Base-by-base conservation (phyloP, 2,888 invertebrate species). In the Drosophila antonietae region DNA sequence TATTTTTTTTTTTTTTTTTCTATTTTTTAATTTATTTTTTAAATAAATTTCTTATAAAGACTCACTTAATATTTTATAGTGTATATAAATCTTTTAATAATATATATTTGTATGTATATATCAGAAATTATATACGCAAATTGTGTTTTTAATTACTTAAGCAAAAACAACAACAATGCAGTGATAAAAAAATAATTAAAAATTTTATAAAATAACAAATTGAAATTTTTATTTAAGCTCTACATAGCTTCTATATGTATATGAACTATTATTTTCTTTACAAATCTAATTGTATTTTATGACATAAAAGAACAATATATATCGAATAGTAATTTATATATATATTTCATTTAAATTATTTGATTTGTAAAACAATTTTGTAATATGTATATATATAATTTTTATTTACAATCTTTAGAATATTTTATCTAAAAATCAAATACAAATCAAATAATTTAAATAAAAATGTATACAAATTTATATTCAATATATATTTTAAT, bases 161-260 rank as follows among this genome's bases (percentile, higher is more conserved):
- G 15, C 18, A 65, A 56, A 35, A 67, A 46, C 43, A 72, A 43
- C 67, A 72, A 58, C 52, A 68, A 61, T 60, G 56, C 67, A 68
- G 55, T 49, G 9, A 18, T n/a, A 10, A 28, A 20, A 56, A 56
- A 44, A 23, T 31, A 12, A 15, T n/a, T n/a, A n/a, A 15, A 37
- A 41, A 28, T 9, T n/a, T 46, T 46, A 9, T 20, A 31, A 10
- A 46, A 2, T 23, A 12, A 5, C 20, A 20, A 10, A 28, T 35
- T 43, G 23, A 14, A 15, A 20, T 62, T 53, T 53, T 31, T 3
- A 46, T 60, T 51, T 18, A 41, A 46, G 23, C 5, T 15, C 35
- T 55, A 20, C 46, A 28, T 37, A 15, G 20, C 10, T 33, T 9
- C 28, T 5, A 33, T 15, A 37, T 37, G 37, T 33, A 23, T 15